phyloP scores from a whole-genome alignment of 2,113 vertebrate genomes.

The Rynchops niger region DNA sequence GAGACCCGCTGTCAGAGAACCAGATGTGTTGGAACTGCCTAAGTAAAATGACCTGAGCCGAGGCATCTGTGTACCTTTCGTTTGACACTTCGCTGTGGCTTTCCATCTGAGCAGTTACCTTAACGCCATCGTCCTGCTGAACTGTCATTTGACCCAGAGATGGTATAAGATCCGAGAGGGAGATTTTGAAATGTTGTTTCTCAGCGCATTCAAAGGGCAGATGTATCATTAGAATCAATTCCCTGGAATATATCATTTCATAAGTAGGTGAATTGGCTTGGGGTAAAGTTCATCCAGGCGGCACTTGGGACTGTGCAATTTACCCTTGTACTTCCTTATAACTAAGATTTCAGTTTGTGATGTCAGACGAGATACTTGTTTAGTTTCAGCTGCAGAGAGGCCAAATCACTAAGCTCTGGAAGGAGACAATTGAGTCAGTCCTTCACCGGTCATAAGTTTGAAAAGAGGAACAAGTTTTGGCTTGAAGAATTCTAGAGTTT shows the following conservation, averaged over 20 bases:
- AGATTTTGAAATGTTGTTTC: slow-evolving; percentile 14
- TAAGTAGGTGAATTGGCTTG: slow-evolving; percentile 41
- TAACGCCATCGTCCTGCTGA: background rate
- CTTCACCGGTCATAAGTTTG: background rate
- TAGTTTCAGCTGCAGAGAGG: background rate
- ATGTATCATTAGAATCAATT: slow-evolving; percentile 14
- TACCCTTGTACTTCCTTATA: slow-evolving; percentile 8
- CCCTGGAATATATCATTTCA: slow-evolving; percentile 19
- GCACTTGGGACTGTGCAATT: slow-evolving; percentile 3
- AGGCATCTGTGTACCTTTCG: background rate
- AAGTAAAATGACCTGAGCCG: background rate
- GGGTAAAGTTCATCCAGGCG: background rate
- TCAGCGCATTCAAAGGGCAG: background rate
- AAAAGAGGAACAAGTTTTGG: background rate
- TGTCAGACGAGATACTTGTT: slow-evolving; percentile 19
- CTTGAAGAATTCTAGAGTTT: background rate
- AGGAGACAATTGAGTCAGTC: background rate
- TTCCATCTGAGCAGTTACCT: fast-evolving
- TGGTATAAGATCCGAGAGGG: background rate
- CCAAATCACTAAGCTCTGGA: background rate
- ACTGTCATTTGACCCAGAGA: slow-evolving; percentile 17
- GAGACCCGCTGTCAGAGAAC: background rate
- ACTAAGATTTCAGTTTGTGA: background rate
- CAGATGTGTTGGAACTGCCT: background rate
- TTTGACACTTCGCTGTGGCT: background rate